Evolutionary conservation across 1,140 invertebrate species (phyloP), one percentile per base, ranked within the genome.

Genomic region (Temnothorax curvispinosus): DNA sequence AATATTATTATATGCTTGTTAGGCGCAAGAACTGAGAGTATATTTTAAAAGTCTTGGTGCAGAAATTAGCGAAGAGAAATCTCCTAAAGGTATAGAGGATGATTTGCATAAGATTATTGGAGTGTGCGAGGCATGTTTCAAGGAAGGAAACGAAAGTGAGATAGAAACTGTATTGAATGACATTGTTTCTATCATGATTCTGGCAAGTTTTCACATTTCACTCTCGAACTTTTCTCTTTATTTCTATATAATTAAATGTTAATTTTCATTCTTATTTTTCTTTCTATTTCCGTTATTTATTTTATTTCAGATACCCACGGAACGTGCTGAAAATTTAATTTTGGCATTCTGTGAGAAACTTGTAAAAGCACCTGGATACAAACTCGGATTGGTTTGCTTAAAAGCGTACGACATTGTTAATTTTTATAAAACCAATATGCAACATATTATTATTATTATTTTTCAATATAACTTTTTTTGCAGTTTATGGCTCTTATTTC

Each of bases 91-190:
- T 11, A 97, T 99, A 90, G 98, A 99, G 94, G 98, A 98, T 96
- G 98, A 99, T 96, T 96, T 99, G 81, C 98, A 98, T 93, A 98
- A 99, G 95, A 99, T 99, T 88, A 99, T 99, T 92, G 98, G 98
- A 75, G 98, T 98, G 8, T 99, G 98, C 94, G 98, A 99, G 94
- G 96, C 98, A 64, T 98, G 98, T 94, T 99, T 99, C 94, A 98
- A 98, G 92, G 98, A 98, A 93, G 97, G 97, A 2, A 97, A 97
- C 93, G 98, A 98, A 95, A 93, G 94, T 50, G 98, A 98, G 93
- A 97, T 98, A 91, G 98, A 98, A 96, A 97, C 97, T 88, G 97
- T 98, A 71, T 95, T 98, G 0, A 98, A 98, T 96, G 97, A 97
- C 95, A 99, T 99, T 95, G 98, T 99, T 3, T 99, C 98, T 6